These are phyloP conservation scores for Drymonia ruficornis DNA, from an alignment of 2,888 invertebrate genomes.

Conservation along the genomic window DNA sequence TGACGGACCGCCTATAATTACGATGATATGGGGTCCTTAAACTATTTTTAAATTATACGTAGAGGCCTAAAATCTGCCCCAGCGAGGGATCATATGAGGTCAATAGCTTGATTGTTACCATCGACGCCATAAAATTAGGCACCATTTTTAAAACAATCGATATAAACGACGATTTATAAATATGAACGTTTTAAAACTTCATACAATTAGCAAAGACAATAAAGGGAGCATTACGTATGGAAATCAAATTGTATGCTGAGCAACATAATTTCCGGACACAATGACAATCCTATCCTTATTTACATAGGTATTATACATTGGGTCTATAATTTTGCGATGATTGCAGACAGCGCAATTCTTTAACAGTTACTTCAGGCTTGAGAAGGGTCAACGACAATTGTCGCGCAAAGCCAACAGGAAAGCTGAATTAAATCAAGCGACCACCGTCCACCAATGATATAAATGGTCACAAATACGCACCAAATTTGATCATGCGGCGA, in stretches of 20 bases:
- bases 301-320: too few species aligned
- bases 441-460: slow-evolving; percentile 58
- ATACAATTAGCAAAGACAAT: too few species aligned
- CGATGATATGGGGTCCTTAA: slow-evolving; percentile 71
- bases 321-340: slow-evolving; percentile 39
- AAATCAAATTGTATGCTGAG: too few species aligned
- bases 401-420: slow-evolving; percentile 26
- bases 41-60: slow-evolving; percentile 78
- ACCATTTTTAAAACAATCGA: slow-evolving; percentile 48
- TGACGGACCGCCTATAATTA: slow-evolving; percentile 75
- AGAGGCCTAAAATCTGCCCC: slow-evolving; percentile 65
- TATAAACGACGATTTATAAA: too few species aligned
- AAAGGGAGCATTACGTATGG: too few species aligned
- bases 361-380: slow-evolving; percentile 27
- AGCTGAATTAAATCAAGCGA: slow-evolving; percentile 60
- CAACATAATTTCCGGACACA: too few species aligned
- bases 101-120: slow-evolving; percentile 66
- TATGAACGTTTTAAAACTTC: slow-evolving; percentile 26
- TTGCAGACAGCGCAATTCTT: slow-evolving; percentile 33
- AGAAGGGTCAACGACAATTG: slow-evolving; percentile 46
- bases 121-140: slow-evolving; percentile 54
- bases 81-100: slow-evolving; percentile 60
- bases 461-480: slow-evolving; percentile 77
- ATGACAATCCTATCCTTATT: too few species aligned
- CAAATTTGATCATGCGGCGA: slow-evolving; percentile 80